phyloP scores from a whole-genome alignment of 1,140 invertebrate species.

The Heliconius hermathena region DNA sequence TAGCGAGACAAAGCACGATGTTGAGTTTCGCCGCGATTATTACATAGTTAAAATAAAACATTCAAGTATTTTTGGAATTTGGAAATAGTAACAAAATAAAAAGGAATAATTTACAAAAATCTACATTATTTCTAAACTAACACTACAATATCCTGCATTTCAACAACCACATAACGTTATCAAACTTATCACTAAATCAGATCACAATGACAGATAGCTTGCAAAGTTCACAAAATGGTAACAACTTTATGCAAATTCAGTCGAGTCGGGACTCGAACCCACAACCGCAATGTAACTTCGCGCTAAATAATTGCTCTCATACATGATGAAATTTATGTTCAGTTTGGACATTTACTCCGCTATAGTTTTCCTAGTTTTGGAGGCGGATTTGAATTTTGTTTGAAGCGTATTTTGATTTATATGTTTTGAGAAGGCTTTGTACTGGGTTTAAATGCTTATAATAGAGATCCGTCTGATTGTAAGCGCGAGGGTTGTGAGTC shows the following conservation, averaged over 20 bases:
- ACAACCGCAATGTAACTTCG: conserved; percentile 29
- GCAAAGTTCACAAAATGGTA: background rate
- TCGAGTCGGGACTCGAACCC: conserved; percentile 25
- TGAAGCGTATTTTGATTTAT: background rate
- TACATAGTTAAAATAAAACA: too few species aligned
- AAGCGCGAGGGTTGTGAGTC: background rate
- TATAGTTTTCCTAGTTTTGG: conserved; percentile 26
- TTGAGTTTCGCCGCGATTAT: too few species aligned
- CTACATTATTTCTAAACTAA: background rate
- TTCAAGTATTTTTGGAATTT: too few species aligned
- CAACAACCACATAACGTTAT: background rate
- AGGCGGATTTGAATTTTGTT: conserved; percentile 12
- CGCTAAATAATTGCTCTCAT: conserved; percentile 26
- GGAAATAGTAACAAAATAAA: background rate
- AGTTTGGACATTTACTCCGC: conserved; percentile 28
- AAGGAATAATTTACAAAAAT: background rate
- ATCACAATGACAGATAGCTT: background rate
- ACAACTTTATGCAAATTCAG: conserved; percentile 25
- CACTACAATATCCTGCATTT: background rate
- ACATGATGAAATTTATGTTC: conserved; percentile 33
- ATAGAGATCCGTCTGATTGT: background rate
- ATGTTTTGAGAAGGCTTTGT: background rate
- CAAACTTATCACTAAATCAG: background rate
- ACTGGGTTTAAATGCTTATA: background rate
- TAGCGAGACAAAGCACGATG: too few species aligned